Percentiles rank a stretch among this genome's conserved stretches.
Evolutionary conservation across 2,888 invertebrate genomes (phyloP).

Genomic region (Meta bourneti): DNA sequence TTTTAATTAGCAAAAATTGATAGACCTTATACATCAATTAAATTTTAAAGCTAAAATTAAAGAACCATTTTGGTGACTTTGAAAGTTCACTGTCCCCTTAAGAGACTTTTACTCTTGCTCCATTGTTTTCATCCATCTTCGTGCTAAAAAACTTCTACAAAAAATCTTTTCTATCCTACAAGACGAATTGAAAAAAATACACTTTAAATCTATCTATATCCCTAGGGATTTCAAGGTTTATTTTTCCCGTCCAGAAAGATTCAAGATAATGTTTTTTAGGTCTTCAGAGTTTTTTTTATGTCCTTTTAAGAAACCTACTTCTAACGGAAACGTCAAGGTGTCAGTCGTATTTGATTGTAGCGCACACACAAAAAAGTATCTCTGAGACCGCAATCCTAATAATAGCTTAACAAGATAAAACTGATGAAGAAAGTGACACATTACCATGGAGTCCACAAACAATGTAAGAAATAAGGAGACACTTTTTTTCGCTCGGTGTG

Average conservation of each 20-base stretch:
- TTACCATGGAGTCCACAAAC: slow-evolving; percentile 17
- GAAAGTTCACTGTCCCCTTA: no score
- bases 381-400: slow-evolving; percentile 28
- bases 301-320: slow-evolving; percentile 1
- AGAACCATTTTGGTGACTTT: no score
- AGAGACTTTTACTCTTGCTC: no score
- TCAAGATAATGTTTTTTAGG: background rate
- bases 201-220: background rate
- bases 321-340: slow-evolving; percentile 23
- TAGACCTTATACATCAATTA: no score
- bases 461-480: slow-evolving; percentile 38
- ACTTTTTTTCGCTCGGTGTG: slow-evolving; percentile 12
- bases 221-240: background rate
- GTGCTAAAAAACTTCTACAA: no score
- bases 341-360: background rate
- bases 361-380: background rate
- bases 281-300: background rate
- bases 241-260: background rate
- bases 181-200: background rate
- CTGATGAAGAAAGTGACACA: slow-evolving; percentile 31
- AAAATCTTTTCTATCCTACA: background rate
- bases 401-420: slow-evolving; percentile 42
- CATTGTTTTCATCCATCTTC: no score
- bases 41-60: no score
- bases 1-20: no score